Percentiles rank a stretch among this genome's conserved stretches.
Evolutionary conservation across 2,888 invertebrate genomes (phyloP).

Genomic region (Cepaea hortensis): DNA sequence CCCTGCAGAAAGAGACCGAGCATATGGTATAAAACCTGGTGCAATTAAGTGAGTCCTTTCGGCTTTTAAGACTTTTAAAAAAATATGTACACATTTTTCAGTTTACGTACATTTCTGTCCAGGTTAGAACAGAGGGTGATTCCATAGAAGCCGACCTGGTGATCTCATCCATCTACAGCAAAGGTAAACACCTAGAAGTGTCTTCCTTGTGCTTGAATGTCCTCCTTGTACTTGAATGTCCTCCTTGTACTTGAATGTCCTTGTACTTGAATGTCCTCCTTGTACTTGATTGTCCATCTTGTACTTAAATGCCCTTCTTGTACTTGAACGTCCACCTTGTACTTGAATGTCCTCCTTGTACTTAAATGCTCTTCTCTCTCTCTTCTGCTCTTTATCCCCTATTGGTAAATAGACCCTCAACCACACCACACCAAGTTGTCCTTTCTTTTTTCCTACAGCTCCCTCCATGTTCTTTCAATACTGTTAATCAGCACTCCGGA

Average conservation of each 20-base stretch:
- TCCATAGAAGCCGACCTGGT: conserved; percentile 81
- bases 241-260: not conserved
- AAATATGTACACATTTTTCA: not conserved
- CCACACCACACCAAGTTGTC: too few relatives aligned
- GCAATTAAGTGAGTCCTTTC: too few relatives aligned
- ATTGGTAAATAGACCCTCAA: too few relatives aligned
- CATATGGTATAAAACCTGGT: too few relatives aligned
- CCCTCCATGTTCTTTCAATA: not conserved
- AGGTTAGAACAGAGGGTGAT: conserved; percentile 74
- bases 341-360: too few relatives aligned
- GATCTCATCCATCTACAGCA: conserved; percentile 87
- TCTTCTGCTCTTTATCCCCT: too few relatives aligned
- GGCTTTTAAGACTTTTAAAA: too few relatives aligned
- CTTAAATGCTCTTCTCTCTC: not conserved
- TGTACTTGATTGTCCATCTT: not conserved
- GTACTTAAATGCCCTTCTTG: not conserved
- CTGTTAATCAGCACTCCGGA: too few relatives aligned
- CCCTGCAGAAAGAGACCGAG: too few relatives aligned
- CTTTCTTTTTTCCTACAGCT: too few relatives aligned
- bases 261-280: too few relatives aligned
- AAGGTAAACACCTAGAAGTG: conserved; percentile 66
- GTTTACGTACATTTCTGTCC: not conserved
- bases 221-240: not conserved
- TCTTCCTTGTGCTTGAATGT: not conserved
- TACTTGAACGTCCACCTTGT: too few relatives aligned